Evolutionary conservation across 2,888 invertebrate genomes (phyloP), one percentile per base, ranked within the genome.

Genomic region (Willowsia nigromaculata): DNA sequence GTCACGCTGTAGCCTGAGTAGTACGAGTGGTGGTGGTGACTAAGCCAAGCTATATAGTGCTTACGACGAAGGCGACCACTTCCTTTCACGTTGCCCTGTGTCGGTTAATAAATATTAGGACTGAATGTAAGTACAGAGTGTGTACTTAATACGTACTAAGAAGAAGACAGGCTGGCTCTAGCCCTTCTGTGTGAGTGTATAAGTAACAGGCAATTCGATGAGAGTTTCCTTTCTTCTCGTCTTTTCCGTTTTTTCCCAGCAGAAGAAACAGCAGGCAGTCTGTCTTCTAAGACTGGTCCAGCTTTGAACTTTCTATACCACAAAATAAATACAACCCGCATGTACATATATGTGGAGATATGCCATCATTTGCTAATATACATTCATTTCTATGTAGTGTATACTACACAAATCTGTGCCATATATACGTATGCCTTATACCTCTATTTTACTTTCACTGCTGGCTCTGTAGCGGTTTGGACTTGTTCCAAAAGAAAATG

Each of bases 401-500:
- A n/a, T n/a, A n/a, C n/a, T n/a, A n/a, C n/a, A n/a, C n/a, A n/a
- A n/a, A n/a, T n/a, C n/a, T n/a, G n/a, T n/a, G n/a, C n/a, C n/a
- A n/a, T n/a, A n/a, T n/a, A n/a, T n/a, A n/a, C n/a, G n/a, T n/a
- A n/a, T n/a, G n/a, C n/a, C n/a, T n/a, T n/a, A n/a, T n/a, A n/a
- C n/a, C n/a, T n/a, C n/a, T n/a, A n/a, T 22, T 56, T 4, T 78
- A 56, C 30, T 6, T 76, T 53, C 33, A 56, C 78, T 76, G 15
- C 37, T 53, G 18, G 18, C 27, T 43, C 43, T 27, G 74, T 82
- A 81, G 89, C 53, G 85, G 89, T 89, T 89, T 89, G 89, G 89
- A 89, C 37, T 53, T 15, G 27, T 22, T 89, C 89, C 89, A 89
- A 85, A 74, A 81, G 71, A 59, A 68, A 56, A 85, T 85, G 74